A percentile compares a stretch with the other conserved stretches of the same genome.
phyloP scores from a whole-genome alignment of 2,113 vertebrate genomes.

The Pao palembangensis region DNA sequence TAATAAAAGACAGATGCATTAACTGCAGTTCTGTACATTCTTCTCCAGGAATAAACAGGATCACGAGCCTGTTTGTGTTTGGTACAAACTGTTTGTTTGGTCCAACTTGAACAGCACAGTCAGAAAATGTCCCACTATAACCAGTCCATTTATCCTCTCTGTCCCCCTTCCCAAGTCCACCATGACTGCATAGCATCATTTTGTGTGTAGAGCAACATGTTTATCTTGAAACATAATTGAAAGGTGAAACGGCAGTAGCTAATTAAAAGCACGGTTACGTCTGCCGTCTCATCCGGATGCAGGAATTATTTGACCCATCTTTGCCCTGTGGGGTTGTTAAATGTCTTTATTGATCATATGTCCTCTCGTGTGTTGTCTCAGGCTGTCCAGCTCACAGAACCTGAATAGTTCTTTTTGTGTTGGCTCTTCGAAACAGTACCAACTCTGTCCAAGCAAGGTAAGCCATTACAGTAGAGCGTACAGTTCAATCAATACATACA shows the following conservation, averaged over 20 bases:
- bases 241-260: too few species aligned
- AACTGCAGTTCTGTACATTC: conserved; percentile 22
- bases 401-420: conserved; percentile 77
- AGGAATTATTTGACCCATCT: background rate
- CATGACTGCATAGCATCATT: too few species aligned
- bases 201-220: too few species aligned
- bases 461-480: background rate
- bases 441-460: conserved; percentile 84
- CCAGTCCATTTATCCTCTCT: background rate
- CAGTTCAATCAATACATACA: too few species aligned
- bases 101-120: background rate
- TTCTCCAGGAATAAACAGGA: background rate
- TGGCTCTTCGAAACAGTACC: conserved; percentile 80
- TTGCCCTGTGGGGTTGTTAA: background rate
- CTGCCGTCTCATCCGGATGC: too few species aligned
- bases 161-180: too few species aligned
- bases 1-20: conserved; percentile 54
- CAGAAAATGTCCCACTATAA: background rate
- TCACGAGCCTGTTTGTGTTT: background rate
- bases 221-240: background rate
- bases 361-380: conserved; percentile 39
- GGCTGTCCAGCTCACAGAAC: conserved; percentile 77
- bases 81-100: background rate
- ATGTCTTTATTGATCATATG: background rate
- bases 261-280: too few species aligned